Conservation (phyloP, 2,797 vertebrate genomes). For the Distichodus sexfasciatus region DNA sequence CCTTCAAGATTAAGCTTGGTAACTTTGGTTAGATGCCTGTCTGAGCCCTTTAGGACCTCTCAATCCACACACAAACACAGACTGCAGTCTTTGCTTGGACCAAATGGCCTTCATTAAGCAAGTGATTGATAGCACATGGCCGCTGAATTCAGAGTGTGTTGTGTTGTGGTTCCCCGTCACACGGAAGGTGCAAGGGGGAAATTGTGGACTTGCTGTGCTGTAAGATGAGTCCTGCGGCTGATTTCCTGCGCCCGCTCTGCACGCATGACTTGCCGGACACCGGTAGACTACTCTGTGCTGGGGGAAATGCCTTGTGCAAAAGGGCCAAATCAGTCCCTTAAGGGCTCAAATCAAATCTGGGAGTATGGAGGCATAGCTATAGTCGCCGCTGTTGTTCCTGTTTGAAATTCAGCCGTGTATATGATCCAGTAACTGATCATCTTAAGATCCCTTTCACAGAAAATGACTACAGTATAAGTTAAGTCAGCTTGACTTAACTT, state of each 20-base stretch:
- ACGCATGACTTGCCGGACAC: constrained; percentile 75
- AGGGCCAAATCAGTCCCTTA: too few relatives aligned
- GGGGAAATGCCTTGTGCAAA: constrained; percentile 11
- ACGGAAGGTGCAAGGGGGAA: constrained; percentile 81
- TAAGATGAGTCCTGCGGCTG: constrained; percentile 65
- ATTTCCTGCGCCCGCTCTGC: constrained; percentile 75
- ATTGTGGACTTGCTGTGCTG: constrained; percentile 73
- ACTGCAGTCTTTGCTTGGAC: constrained; percentile 24
- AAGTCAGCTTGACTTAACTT: too few relatives aligned
- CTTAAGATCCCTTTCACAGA: too few relatives aligned
- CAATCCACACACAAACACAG: not conserved
- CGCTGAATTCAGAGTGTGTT: constrained; percentile 60
- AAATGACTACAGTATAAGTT: too few relatives aligned
- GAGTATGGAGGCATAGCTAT: too few relatives aligned
- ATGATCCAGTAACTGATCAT: too few relatives aligned
- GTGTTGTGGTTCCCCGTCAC: constrained; percentile 64
- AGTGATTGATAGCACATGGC: constrained; percentile 84
- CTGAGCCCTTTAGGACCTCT: constrained; percentile 47
- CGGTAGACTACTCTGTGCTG: constrained; percentile 54
- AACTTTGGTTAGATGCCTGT: constrained; percentile 69
- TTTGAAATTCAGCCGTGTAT: not conserved
- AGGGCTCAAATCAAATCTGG: constrained; percentile 47
- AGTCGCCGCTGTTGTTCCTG: too few relatives aligned
- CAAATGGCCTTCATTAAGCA: constrained; percentile 78
- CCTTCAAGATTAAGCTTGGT: constrained; percentile 46